These are phyloP conservation scores for Helarctos malayanus DNA, from an alignment of 2,797 vertebrate species.

Conservation along the genomic window DNA sequence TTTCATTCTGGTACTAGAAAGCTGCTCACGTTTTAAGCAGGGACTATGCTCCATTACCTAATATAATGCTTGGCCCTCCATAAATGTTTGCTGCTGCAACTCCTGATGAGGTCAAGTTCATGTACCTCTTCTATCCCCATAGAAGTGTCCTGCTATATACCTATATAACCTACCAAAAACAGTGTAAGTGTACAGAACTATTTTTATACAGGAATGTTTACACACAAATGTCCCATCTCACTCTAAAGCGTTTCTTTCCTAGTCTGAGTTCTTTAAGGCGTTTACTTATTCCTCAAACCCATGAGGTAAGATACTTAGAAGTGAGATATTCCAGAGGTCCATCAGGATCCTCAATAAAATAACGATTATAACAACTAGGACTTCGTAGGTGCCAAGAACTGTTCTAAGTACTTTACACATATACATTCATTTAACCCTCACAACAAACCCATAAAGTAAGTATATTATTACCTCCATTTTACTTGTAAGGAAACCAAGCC, in stretches of 20 bases:
- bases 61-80: background rate
- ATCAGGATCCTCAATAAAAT: conserved; percentile 20
- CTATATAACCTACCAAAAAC: background rate
- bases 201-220: background rate
- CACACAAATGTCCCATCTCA: background rate
- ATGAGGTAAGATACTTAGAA: background rate
- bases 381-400: background rate
- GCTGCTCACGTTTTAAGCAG: background rate
- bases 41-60: background rate
- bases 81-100: background rate
- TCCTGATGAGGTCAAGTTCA: background rate
- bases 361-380: background rate
- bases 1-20: conserved; percentile 17
- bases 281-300: conserved; percentile 30
- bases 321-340: background rate
- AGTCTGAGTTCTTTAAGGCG: conserved; percentile 11
- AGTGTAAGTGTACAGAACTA: background rate
- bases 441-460: background rate
- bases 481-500: background rate
- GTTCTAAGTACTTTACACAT: background rate
- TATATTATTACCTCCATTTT: background rate
- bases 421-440: background rate
- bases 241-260: background rate
- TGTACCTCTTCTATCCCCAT: background rate
- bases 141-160: background rate